Evolutionary conservation across 2,797 vertebrate species (phyloP).

Genomic region (Steatocranus sp.): DNA sequence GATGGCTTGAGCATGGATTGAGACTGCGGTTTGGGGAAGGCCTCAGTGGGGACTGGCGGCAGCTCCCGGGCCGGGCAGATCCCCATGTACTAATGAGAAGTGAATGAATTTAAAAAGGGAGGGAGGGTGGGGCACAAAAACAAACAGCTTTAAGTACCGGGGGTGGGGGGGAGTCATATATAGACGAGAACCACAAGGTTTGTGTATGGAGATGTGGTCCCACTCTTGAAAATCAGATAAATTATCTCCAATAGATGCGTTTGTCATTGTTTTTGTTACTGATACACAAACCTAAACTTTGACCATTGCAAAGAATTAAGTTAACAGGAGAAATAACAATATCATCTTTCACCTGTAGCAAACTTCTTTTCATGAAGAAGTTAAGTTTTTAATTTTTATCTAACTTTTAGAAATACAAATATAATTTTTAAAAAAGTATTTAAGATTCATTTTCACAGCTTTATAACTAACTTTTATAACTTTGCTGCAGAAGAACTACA

Average conservation of each 20-base stretch:
- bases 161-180: not conserved
- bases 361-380: not conserved
- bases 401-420: not conserved
- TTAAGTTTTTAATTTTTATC: not conserved
- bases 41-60: not conserved
- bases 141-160: not conserved
- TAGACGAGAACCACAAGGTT: not conserved
- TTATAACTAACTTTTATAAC: not conserved
- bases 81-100: not conserved
- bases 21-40: not conserved
- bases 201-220: not conserved
- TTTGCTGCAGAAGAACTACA: not conserved
- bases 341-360: rapidly evolving
- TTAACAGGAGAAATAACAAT: not conserved
- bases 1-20: not conserved
- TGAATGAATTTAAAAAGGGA: not conserved
- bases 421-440: rapidly evolving
- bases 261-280: not conserved
- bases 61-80: not conserved
- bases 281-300: not conserved
- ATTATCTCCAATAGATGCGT: not conserved
- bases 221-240: not conserved
- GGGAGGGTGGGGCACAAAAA: not conserved
- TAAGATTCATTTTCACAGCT: rapidly evolving
- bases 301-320: rapidly evolving